Evolutionary conservation across 2,888 invertebrate genomes (phyloP), one percentile per base, ranked within the genome.

Genomic region (Drosophila yooni): DNA sequence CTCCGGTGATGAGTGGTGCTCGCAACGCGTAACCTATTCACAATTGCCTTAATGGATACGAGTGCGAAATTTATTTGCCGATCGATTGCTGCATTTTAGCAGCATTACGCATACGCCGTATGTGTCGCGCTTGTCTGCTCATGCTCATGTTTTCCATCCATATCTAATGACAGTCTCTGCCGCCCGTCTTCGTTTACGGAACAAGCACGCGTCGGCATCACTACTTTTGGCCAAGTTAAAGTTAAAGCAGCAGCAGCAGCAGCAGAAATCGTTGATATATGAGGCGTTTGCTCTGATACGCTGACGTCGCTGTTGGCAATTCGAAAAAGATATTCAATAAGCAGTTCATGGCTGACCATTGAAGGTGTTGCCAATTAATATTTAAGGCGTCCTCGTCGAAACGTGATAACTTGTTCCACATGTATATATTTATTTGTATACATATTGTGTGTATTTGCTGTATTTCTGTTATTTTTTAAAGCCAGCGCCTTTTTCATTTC

Each of bases 301-400:
- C n/a, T 66, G 33, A 29, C 21, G 38, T 25, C 50, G 66, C 54
- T 21, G 43, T 57, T 74, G 34, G 33, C 57, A 60, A 61, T 62
- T 72, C 61, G 66, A 79, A 50, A 70, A 75, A 74, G 79, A 76
- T 80, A 85, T 81, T 90, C 87, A 83, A 88, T 90, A 90, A 85
- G 85, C 85, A 78, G 85, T 81, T 85, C 85, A 85, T 87, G 85
- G 90, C 87, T 86, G 80, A 82, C 75, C 74, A 80, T 70, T 68
- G 83, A 85, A 90, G 89, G 85, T 85, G 90, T 88, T 85, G 84
- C 80, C 84, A 85, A 85, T 85, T 88, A 84, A 85, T 88, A 81
- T 83, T 83, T 78, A 87, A 87, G 83, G 67, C 71, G 78, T 59
- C 70, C 48, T 59, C 50, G 64, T 58, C 65, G 75, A 70, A 88